Base-by-base conservation (phyloP, 2,888 invertebrate genomes). In the Galerucella pusilla region DNA sequence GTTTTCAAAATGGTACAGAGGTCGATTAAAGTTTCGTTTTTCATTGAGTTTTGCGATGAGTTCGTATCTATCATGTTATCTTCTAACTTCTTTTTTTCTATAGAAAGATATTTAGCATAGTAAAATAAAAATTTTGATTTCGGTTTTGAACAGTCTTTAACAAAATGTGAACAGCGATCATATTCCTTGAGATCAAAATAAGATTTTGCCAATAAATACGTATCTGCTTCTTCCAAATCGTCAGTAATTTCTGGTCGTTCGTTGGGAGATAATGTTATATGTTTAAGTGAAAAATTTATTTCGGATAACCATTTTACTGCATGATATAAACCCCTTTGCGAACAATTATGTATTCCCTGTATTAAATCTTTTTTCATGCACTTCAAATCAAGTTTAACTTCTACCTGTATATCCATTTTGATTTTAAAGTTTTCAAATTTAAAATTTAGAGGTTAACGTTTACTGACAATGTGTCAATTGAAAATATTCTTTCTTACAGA, bases 111-210 rank as follows among this genome's bases (percentile, higher is more conserved):
- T 49, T 92, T 91, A 0, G 97, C 92, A 87, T 97, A 98, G 81
- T 94, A 92, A 86, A 95, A 92, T 42, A 98, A 88, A 87, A 98
- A 98, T 77, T 93, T 91, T 61, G 93, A 92, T 28, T 94, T 94
- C 0, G 92, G 89, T 74, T 92, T 92, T 59, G 89, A 89, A 81
- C 93, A 93, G 75, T 92, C 90, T 81, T 93, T 91, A 9, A 95
- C 90, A 84, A 95, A 96, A 88, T 93, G 93, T 0, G 96, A 94
- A 72, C 95, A 94, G 84, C 96, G 90, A 83, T 97, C 96, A 86
- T 96, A 98, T 87, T 98, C 98, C 81, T 95, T 94, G 63, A 94
- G 89, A 87, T 97, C 96, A 85, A 97, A 97, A 86, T 96, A 97
- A 78, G 94, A 93, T 86, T 96, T 96, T 0, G 96, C 95, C 79